Evolutionary conservation across 2,113 vertebrate genomes (phyloP), one percentile per base, ranked within the genome.

Genomic region (Ailurus styani): DNA sequence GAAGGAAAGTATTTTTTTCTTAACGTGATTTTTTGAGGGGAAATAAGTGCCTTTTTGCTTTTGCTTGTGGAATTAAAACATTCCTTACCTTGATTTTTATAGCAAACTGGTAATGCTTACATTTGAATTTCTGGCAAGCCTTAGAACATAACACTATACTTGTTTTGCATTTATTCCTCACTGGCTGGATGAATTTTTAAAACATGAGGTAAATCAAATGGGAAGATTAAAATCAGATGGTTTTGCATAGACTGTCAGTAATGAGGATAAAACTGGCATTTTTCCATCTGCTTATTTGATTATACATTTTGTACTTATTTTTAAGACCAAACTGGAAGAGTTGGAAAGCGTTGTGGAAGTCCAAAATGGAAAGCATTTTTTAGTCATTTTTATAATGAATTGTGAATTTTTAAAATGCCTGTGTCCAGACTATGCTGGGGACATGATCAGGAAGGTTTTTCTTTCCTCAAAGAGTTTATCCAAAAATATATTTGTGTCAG

Each of bases 181-280:
- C 47, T 92, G 75, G 62, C 75, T 93, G 90, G 75, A 34, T 0
- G 6, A 23, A 96, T 90, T 96, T 95, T 96, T 97, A 87, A 97
- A 95, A 70, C 79, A 95, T 96, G 95, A 97, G 68, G 87, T 95
- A 96, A 97, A 96, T 81, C 79, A 84, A 95, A 52, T 57, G 75
- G 50, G 75, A 94, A 93, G 91, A 98, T 96, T 95, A 96, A 96
- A 97, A 81, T 93, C 90, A 97, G 95, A 94, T 90, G 94, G 79
- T 90, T 93, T 91, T 92, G 83, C 94, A 66, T 72, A 95, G 83
- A 85, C 57, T 87, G 50, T 87, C 50, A 87, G 84, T 90, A 95
- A 87, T 72, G 81, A 95, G 84, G 60, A 25, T 55, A 87, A 90
- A 86, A 37, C 60, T 93, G 96, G 90, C 87, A 27, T 92, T 85